Percentiles rank a stretch among this genome's conserved stretches.
These are phyloP conservation scores for Brachyopa scutellaris DNA, from an alignment of 2,888 invertebrate species.

Conservation along the genomic window DNA sequence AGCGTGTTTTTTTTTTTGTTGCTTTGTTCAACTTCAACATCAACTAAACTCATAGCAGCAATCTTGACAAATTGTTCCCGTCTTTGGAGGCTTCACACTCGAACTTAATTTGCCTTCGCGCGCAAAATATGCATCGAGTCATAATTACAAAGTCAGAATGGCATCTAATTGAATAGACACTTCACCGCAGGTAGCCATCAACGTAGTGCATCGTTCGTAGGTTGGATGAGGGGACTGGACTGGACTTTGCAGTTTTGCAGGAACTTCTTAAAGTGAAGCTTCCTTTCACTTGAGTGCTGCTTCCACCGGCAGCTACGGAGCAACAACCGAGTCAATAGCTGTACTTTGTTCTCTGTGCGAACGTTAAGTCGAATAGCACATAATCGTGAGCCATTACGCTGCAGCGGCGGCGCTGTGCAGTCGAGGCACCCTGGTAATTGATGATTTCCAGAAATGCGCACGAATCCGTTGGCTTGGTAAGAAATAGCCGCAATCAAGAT, in stretches of 20 bases:
- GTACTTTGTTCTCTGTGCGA: constrained; percentile 50
- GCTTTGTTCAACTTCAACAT: constrained; percentile 20
- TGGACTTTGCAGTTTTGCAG: constrained; percentile 24
- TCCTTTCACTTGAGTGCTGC: constrained; percentile 45
- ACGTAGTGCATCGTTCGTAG: constrained; percentile 37
- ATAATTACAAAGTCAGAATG: constrained; percentile 63
- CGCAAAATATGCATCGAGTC: constrained; percentile 58
- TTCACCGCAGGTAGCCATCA: constrained; percentile 64
- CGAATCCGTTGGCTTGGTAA: constrained; percentile 52
- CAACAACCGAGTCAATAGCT: constrained; percentile 48
- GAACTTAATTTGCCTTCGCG: constrained; percentile 41
- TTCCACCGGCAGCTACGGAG: constrained; percentile 7
- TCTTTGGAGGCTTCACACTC: constrained; percentile 22
- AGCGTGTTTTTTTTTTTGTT: constrained; percentile 14
- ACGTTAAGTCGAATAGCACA: constrained; percentile 54
- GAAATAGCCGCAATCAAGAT: constrained; percentile 51
- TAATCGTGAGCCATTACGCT: constrained; percentile 63
- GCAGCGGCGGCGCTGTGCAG: constrained; percentile 17
- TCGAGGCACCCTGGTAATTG: constrained; percentile 46
- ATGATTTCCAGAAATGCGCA: constrained; percentile 66
- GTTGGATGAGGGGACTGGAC: constrained; percentile 36
- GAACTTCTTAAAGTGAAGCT: constrained; percentile 39
- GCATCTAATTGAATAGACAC: constrained; percentile 71
- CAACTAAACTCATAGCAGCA: constrained; percentile 13
- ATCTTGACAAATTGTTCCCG: constrained; percentile 59